These are phyloP conservation scores for Pinna nobilis DNA, from an alignment of 1,140 invertebrate genomes.

Conservation along the genomic window DNA sequence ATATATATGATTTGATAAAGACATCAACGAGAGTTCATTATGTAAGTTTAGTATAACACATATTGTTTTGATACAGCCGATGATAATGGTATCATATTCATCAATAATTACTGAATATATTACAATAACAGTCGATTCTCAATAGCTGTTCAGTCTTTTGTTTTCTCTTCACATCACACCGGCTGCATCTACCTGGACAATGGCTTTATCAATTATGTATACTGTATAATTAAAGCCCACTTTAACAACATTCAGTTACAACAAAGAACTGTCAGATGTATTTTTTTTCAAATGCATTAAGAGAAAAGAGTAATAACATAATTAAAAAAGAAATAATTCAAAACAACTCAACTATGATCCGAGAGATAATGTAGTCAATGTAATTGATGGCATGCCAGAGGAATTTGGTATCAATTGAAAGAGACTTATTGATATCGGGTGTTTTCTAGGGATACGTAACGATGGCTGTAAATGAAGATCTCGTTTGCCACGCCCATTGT, in stretches of 20 bases:
- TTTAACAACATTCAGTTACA: neutral
- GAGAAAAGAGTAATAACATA: neutral
- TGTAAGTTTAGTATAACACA: too few species aligned
- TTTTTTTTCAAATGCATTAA: neutral
- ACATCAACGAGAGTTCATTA: too few species aligned
- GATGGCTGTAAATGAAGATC: neutral
- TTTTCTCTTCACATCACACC: neutral
- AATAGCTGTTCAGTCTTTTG: too few species aligned
- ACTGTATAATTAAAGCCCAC: neutral
- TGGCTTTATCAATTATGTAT: slow-evolving; percentile 7
- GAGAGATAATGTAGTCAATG: too few species aligned
- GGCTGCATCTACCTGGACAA: neutral
- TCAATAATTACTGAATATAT: too few species aligned
- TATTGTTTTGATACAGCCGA: too few species aligned
- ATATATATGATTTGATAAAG: too few species aligned
- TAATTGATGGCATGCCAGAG: neutral
- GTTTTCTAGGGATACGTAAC: neutral
- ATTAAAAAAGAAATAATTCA: neutral
- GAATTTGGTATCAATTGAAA: neutral
- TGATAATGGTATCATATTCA: too few species aligned
- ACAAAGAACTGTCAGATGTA: neutral
- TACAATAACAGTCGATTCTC: too few species aligned
- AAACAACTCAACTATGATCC: too few species aligned
- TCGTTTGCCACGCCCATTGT: neutral
- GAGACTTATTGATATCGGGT: neutral